Evolutionary conservation across 2,113 vertebrate species (phyloP), one percentile per base, ranked within the genome.

Genomic region (Hucho hucho): DNA sequence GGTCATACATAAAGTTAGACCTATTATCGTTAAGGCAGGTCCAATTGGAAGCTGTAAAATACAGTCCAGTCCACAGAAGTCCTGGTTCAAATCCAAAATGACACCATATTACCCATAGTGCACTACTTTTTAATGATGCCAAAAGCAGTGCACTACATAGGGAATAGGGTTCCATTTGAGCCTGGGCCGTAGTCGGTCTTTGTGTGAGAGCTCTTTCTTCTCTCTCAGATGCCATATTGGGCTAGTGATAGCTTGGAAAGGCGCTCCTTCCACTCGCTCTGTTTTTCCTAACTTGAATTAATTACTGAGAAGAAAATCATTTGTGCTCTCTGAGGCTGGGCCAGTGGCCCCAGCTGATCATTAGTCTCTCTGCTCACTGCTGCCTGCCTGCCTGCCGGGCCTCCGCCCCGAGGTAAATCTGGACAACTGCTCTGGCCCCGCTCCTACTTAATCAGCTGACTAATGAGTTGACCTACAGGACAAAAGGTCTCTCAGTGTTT

Each of bases 391-490:
- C 47, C 49, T 53, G 49, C 49, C 49, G 49, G 14, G 49, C 49
- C 49, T 4, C 4, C 3, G 16, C 49, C 76, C 61, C 74, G 79
- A 88, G 76, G 84, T 87, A 86, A 76, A 83, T 77, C 69, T 73
- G 75, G 70, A 79, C 72, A 84, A 83, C 65, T 69, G 72, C 81
- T 61, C 20, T 47, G 77, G 13, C 66, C 80, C 73, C 26, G 72
- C 65, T 84, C 25, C 66, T 73, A 80, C 70, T 83, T 75, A 76
- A 83, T 76, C 75, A 75, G 80, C 81, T 80, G 79, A 79, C 79
- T 83, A 86, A 90, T 78, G 82, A 84, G 77, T 72, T 79, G 75
- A 72, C 75, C 65, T 76, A 13, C 18, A 74, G 73, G 66, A 84
- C 72, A 77, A 81, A 82, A 75, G 25, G 22, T 73, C 78, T 53